Conservation (phyloP, 1,140 invertebrate species). For the Trichonephila inaurata region DNA sequence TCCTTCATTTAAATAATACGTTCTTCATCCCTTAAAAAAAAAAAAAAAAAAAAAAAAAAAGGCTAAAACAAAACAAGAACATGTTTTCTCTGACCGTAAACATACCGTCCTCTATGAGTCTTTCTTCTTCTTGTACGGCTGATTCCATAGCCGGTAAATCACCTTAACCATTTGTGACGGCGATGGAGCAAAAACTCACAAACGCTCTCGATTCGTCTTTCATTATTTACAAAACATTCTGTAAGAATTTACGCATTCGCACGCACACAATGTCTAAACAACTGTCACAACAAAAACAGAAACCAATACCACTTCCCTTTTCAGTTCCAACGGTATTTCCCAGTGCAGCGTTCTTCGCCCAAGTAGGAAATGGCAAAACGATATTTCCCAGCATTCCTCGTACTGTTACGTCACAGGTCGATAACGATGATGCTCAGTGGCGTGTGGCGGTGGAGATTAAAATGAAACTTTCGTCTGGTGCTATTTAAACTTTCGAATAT, state of each 20-base stretch:
- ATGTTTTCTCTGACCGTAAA: neutral
- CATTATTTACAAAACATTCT: neutral
- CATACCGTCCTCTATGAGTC: conserved; percentile 1
- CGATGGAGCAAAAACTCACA: neutral
- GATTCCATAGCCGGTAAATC: neutral
- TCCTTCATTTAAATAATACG: too few species aligned
- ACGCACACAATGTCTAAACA: neutral
- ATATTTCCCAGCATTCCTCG: neutral
- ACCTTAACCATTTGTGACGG: conserved; percentile 36
- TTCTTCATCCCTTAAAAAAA: too few species aligned
- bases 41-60: too few species aligned
- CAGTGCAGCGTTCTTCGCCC: neutral
- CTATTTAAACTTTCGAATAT: neutral
- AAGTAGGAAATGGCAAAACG: neutral
- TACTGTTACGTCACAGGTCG: conserved; percentile 27
- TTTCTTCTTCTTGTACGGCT: conserved; percentile 30
- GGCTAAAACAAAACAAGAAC: neutral
- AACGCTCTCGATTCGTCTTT: neutral
- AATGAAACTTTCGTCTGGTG: neutral
- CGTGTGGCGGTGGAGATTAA: conserved; percentile 13
- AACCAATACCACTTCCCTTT: neutral
- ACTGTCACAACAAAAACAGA: neutral
- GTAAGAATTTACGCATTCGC: neutral
- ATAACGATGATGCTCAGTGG: conserved; percentile 1
- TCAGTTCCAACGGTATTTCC: neutral